phyloP scores from a whole-genome alignment of 2,888 invertebrate genomes.

The Cephus spinipes region DNA sequence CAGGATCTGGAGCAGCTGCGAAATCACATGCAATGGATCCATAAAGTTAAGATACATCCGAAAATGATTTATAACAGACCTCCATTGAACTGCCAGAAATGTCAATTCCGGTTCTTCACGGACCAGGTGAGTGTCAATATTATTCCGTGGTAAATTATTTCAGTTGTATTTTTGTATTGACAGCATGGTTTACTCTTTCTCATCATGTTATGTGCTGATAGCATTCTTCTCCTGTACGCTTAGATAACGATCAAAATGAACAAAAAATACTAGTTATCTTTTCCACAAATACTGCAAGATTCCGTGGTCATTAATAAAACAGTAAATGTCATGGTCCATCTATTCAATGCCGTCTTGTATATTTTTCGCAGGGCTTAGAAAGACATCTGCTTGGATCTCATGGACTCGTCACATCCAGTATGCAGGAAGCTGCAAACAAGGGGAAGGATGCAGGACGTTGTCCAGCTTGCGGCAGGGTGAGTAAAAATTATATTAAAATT shows the following conservation, averaged over 20 bases:
- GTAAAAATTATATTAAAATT: constrained; percentile 46
- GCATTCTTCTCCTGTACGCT: too few relatives aligned
- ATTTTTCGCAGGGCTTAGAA: constrained; percentile 82
- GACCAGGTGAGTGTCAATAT: constrained; percentile 69
- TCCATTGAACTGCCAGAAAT: constrained; percentile 95
- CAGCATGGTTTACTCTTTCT: too few relatives aligned
- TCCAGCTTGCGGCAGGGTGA: constrained; percentile 93
- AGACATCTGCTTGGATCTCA: constrained; percentile 94
- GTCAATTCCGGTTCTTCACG: constrained; percentile 96
- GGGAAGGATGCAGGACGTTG: constrained; percentile 95
- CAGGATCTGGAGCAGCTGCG: constrained; percentile 90
- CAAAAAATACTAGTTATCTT: not conserved
- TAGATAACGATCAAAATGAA: too few relatives aligned
- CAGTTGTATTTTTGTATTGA: not conserved
- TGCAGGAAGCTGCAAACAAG: constrained; percentile 96
- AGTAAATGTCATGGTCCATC: too few relatives aligned
- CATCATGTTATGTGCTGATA: too few relatives aligned
- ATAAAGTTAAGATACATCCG: constrained; percentile 95
- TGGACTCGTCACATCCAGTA: constrained; percentile 93
- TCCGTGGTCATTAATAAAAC: too few relatives aligned
- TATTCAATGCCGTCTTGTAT: not conserved
- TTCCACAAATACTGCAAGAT: too few relatives aligned
- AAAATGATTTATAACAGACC: constrained; percentile 96
- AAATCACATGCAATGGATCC: constrained; percentile 98
- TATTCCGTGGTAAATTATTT: constrained; percentile 6